phyloP scores from a whole-genome alignment of 2,113 vertebrate species.

The Colius striatus region DNA sequence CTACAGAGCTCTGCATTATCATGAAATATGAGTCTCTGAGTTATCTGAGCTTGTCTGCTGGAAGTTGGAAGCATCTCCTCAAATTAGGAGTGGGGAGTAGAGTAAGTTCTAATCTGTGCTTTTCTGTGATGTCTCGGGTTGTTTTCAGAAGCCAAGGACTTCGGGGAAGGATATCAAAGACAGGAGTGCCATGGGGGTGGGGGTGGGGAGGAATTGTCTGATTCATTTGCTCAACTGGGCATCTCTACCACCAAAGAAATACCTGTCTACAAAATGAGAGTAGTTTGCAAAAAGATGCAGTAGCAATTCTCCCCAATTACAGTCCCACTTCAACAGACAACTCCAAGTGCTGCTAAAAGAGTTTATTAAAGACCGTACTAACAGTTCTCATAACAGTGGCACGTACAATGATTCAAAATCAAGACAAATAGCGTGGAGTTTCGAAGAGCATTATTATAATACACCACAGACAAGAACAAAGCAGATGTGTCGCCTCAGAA shows the following conservation, averaged over 20 bases:
- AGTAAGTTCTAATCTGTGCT: background rate
- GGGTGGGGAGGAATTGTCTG: background rate
- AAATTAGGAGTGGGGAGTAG: background rate
- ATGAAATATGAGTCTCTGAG: background rate
- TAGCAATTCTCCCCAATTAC: background rate
- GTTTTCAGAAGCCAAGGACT: background rate
- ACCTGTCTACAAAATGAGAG: fast-evolving
- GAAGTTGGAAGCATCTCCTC: background rate
- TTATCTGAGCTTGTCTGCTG: background rate
- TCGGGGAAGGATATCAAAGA: background rate
- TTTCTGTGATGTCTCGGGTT: background rate
- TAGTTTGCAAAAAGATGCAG: background rate
- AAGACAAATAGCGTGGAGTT: slow-evolving; percentile 45
- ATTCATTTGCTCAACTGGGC: background rate
- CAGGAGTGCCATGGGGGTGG: background rate
- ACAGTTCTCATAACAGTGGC: slow-evolving; percentile 73
- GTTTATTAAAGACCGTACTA: slow-evolving; percentile 79
- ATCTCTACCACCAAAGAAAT: background rate
- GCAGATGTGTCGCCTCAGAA: slow-evolving; percentile 51
- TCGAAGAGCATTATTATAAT: slow-evolving; percentile 10
- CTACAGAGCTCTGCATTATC: background rate
- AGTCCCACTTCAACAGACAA: background rate
- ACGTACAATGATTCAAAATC: slow-evolving; percentile 73
- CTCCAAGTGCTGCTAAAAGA: slow-evolving; percentile 70
- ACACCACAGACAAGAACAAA: slow-evolving; percentile 41